Evolutionary conservation across 2,113 vertebrate genomes (phyloP).

Genomic region (Hyla sarda): DNA sequence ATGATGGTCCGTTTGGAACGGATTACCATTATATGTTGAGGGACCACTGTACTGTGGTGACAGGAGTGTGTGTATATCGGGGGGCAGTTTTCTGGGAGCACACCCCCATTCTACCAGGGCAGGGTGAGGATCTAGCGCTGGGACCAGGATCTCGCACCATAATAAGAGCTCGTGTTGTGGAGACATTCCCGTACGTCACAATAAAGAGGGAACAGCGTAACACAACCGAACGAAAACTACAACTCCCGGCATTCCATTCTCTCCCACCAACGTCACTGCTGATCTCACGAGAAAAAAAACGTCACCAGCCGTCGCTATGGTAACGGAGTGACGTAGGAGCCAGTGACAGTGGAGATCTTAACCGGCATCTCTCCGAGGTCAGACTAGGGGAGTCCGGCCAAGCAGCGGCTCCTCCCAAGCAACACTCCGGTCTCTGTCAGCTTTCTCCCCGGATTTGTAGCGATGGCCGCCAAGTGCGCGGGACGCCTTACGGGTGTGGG

Average conservation of each 20-base stretch:
- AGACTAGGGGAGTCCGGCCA: slow-evolving; percentile 23
- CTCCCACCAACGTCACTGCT: slow-evolving; percentile 7
- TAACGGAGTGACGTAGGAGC: slow-evolving; percentile 47
- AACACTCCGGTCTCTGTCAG: background rate
- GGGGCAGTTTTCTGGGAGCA: no score
- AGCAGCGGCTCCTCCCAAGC: slow-evolving; percentile 9
- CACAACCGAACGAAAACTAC: slow-evolving; percentile 2
- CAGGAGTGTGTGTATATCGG: no score
- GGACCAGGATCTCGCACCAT: no score
- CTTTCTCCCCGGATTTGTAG: background rate
- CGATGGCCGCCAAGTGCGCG: slow-evolving; percentile 41
- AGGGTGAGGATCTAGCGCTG: no score
- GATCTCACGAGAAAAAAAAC: slow-evolving; percentile 38
- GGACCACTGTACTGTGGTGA: no score
- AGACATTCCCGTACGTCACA: background rate
- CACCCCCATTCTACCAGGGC: no score
- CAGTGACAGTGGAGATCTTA: slow-evolving; percentile 51
- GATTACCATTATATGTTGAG: no score
- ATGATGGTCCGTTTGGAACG: no score
- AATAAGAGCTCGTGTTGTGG: background rate
- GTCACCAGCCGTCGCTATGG: slow-evolving; percentile 40
- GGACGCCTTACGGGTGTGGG: slow-evolving; percentile 70
- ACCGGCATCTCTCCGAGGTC: slow-evolving; percentile 56
- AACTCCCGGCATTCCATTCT: slow-evolving; percentile 45
- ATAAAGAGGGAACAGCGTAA: background rate